Conservation (phyloP, 2,888 invertebrate species). For the Ochlodes sylvanus region DNA sequence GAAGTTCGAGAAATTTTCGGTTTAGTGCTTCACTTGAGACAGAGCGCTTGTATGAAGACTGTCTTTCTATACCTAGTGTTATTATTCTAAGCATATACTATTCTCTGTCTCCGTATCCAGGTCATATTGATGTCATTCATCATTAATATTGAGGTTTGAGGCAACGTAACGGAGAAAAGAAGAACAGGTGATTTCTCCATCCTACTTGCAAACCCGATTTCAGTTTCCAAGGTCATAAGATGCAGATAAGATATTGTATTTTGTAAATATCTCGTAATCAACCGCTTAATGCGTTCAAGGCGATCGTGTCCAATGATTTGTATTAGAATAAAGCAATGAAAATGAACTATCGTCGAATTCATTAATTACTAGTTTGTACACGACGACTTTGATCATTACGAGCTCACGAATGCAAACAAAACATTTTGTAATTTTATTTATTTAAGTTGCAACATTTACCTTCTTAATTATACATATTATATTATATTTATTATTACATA, state of each 20-base stretch:
- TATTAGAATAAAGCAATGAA: slow-evolving; percentile 26
- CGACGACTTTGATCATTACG: neutral
- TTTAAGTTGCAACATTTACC: no score
- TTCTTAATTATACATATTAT: no score
- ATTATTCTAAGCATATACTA: no score
- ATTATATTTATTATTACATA: no score
- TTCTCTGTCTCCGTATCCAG: no score
- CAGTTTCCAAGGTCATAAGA: slow-evolving; percentile 12
- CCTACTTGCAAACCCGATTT: slow-evolving; percentile 6
- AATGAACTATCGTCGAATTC: slow-evolving; percentile 10
- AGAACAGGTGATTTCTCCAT: slow-evolving; percentile 13
- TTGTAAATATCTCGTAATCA: slow-evolving; percentile 30
- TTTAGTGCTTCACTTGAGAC: no score
- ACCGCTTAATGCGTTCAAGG: slow-evolving; percentile 26
- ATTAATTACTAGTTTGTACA: slow-evolving; percentile 22
- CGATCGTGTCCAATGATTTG: slow-evolving; percentile 7
- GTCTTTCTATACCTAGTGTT: no score
- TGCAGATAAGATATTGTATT: slow-evolving; percentile 20
- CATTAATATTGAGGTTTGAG: neutral
- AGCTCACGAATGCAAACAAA: neutral
- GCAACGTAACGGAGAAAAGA: neutral
- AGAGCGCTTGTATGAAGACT: no score
- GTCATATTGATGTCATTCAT: neutral
- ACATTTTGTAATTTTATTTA: no score
- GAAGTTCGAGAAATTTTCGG: no score